Base-by-base conservation (phyloP, 2,797 vertebrate species). In the Momotus momota region DNA sequence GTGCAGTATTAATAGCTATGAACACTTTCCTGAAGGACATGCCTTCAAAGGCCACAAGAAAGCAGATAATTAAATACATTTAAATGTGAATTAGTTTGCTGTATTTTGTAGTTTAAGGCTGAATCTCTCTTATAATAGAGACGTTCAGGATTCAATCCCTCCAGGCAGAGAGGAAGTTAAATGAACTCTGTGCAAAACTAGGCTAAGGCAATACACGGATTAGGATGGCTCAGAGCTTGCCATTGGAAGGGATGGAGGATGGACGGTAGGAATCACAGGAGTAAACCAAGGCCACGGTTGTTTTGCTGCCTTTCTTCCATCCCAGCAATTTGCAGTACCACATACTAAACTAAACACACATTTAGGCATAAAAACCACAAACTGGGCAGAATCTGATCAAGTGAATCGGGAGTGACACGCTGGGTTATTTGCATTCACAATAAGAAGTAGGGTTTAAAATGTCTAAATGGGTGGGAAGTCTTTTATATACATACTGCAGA, bases 11-110 rank as follows among this genome's bases (percentile, higher is more conserved):
- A 71, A 92, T 43, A 85, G 71, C 31, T 71, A 27, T 2, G 83
- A 89, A 80, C 55, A 11, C 31, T 85, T 80, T 74, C 71, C 83
- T 94, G 81, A 92, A 92, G 90, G 75, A 89, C 40, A 16, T 35
- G 40, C 58, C 43, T 90, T 69, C 75, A 83, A 90, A 89, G 31
- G 31, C 71, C 74, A 41, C 49, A 31, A 73, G 57, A 83, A 78
- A 65, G 61, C 21, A 80, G 65, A 35, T 85, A 93, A 95, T 81
- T 72, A 94, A 92, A 74, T 67, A 43, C 35, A 66, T 74, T 71
- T 71, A 86, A 78, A 74, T 54, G 35, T 22, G 45, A 92, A 90
- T 90, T 71, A 65, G 19, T 72, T 77, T 77, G 78, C 69, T 93
- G 62, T 67, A 46, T 69, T 81, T 78, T 5, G 5, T 66, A 69